A percentile compares a stretch with the other conserved stretches of the same genome.
phyloP scores from a whole-genome alignment of 2,113 vertebrate genomes.

The Typhlomys cinereus region DNA sequence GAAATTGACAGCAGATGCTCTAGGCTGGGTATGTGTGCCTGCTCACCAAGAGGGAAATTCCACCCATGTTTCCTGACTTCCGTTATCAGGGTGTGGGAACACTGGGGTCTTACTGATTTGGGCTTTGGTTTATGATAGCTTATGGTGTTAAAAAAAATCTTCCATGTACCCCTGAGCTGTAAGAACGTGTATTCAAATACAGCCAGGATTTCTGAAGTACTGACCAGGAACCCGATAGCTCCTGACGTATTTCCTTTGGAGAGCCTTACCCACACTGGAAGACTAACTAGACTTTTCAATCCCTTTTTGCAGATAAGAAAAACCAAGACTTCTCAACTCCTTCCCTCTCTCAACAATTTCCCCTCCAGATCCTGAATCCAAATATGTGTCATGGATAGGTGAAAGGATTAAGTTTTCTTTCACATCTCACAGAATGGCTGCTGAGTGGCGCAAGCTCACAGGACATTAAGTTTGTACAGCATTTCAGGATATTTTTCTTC shows the following conservation, averaged over 20 bases:
- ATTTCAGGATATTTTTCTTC: neutral
- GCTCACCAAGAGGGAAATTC: slow-evolving; percentile 61
- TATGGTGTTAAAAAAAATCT: slow-evolving; percentile 59
- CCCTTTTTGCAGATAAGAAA: slow-evolving; percentile 25
- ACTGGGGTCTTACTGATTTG: slow-evolving; percentile 3
- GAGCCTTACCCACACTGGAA: neutral
- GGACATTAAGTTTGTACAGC: neutral
- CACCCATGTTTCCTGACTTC: slow-evolving; percentile 68
- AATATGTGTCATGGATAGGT: neutral
- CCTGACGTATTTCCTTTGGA: neutral
- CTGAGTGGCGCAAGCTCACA: neutral
- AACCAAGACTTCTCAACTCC: neutral
- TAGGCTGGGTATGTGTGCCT: slow-evolving; percentile 61
- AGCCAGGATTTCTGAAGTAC: slow-evolving; percentile 24
- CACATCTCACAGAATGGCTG: neutral
- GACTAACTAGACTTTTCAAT: neutral
- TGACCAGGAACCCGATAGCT: slow-evolving; percentile 30
- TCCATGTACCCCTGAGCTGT: neutral
- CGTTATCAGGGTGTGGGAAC: slow-evolving; percentile 57
- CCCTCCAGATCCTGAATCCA: neutral
- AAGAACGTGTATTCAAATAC: slow-evolving; percentile 43
- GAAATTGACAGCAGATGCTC: slow-evolving; percentile 62
- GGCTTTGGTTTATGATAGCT: slow-evolving; percentile 19
- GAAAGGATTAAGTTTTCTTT: neutral
- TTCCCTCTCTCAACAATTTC: too few species aligned